phyloP scores from a whole-genome alignment of 2,888 invertebrate species.

The Metellina segmentata region DNA sequence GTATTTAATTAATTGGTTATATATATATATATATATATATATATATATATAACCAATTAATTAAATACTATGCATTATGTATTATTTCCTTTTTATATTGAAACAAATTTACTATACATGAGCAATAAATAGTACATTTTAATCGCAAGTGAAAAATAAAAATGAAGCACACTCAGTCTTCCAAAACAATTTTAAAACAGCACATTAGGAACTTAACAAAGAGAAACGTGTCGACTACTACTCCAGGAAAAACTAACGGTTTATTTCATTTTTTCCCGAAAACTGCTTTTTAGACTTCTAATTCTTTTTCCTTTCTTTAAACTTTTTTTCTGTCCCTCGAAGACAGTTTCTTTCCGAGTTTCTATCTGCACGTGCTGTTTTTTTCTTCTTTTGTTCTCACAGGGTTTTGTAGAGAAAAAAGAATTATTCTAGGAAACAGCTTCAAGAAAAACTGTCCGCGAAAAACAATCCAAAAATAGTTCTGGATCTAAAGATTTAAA shows the following conservation, averaged over 20 bases:
- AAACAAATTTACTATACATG: no score
- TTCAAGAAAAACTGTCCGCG: not conserved
- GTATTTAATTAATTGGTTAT: no score
- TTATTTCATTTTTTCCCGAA: not conserved
- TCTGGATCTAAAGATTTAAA: not conserved
- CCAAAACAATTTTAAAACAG: not conserved
- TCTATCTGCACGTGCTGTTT: not conserved
- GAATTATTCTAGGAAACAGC: not conserved
- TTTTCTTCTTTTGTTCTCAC: not conserved
- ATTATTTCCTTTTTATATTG: no score
- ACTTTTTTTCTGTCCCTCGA: not conserved
- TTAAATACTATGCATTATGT: no score
- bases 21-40: no score
- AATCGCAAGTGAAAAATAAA: not conserved
- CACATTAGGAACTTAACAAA: not conserved
- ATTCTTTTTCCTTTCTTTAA: not conserved
- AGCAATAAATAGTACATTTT: no score
- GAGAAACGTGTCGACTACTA: not conserved
- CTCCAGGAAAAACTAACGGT: not conserved
- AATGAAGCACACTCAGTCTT: not conserved
- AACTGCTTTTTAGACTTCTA: not conserved
- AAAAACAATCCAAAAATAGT: not conserved
- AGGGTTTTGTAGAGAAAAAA: not conserved
- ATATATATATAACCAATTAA: no score
- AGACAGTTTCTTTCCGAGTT: not conserved